Percentiles rank a stretch among this genome's conserved stretches.
Evolutionary conservation across 1,140 invertebrate species (phyloP).

Genomic region (Phocides pigmalion): DNA sequence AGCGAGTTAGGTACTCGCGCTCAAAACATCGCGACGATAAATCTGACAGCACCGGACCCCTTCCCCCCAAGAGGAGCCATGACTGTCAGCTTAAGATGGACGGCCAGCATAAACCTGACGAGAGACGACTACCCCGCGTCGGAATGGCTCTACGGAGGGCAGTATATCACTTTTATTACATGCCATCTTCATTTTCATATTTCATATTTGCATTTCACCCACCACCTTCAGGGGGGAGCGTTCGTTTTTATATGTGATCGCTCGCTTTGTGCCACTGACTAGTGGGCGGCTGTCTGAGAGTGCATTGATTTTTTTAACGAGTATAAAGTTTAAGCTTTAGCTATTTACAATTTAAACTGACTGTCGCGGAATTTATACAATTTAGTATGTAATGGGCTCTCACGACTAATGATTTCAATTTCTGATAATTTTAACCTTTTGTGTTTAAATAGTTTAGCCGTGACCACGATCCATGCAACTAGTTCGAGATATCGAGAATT

Average conservation of each 20-base stretch:
- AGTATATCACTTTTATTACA: constrained; percentile 85
- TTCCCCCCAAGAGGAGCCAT: constrained; percentile 62
- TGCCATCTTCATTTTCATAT: constrained; percentile 85
- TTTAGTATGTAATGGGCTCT: too few species aligned
- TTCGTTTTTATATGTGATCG: constrained; percentile 75
- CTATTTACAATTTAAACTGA: too few species aligned
- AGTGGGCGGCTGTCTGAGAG: constrained; percentile 31
- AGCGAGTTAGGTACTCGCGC: not conserved
- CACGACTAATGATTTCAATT: too few species aligned
- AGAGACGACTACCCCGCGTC: constrained; percentile 72
- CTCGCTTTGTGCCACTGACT: constrained; percentile 53
- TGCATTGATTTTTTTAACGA: constrained; percentile 32
- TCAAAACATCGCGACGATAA: constrained; percentile 68
- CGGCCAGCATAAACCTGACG: constrained; percentile 84
- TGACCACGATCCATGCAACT: too few species aligned
- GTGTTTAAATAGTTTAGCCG: too few species aligned
- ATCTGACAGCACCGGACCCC: constrained; percentile 53
- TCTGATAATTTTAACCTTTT: too few species aligned
- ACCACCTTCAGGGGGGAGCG: constrained; percentile 48
- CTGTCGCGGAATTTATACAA: too few species aligned
- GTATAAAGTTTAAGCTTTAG: not conserved
- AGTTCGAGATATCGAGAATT: too few species aligned
- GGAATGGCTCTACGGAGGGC: constrained; percentile 84
- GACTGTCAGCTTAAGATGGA: constrained; percentile 80
- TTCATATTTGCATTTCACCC: constrained; percentile 84